Evolutionary conservation across 2,113 vertebrate genomes (phyloP), one percentile per base, ranked within the genome.

Genomic region (Taurulus bubalis): DNA sequence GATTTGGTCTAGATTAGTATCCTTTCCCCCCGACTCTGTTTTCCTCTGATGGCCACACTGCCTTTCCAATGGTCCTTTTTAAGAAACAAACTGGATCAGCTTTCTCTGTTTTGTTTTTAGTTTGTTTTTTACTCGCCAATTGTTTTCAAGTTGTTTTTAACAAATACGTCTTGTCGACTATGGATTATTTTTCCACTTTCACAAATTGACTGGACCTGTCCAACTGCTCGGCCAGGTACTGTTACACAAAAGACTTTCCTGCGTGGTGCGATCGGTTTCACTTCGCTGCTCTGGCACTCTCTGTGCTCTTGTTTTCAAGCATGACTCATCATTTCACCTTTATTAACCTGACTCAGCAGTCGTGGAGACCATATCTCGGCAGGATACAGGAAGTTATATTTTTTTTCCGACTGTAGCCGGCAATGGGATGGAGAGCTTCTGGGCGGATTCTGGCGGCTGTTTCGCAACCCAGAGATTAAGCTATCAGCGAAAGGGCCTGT

Each of bases 1-100:
- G 93, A 95, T 95, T 93, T 94, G 82, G 75, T 91, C 86, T 88
- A 92, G 93, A 95, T 95, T 94, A 95, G 90, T 92, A 92, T 92
- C 91, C 90, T 94, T 94, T 95, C 91, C 90, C 91, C 91, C 82
- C 11, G 82, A 88, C 83, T 85, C 83, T 92, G 90, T 90, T 92
- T 92, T 87, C 74, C 86, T 88, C 82, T 83, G 84, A 83, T 89
- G 85, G 86, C 85, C 86, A 91, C 87, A 80, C 69, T 91, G 90
- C 72, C 69, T 89, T 81, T 89, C 81, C 86, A 88, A 36, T 81
- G 84, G 85, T 89, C 80, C 85, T 85, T 92, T 89, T 91, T 60
- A 92, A 92, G 89, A 91, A 93, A 92, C 78, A 87, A 91, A 84
- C 82, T 87, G 75, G 79, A 89, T 91, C 84, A 73, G 71, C 71